Conservation (phyloP, 2,888 invertebrate species). For the Hartigia nigra region DNA sequence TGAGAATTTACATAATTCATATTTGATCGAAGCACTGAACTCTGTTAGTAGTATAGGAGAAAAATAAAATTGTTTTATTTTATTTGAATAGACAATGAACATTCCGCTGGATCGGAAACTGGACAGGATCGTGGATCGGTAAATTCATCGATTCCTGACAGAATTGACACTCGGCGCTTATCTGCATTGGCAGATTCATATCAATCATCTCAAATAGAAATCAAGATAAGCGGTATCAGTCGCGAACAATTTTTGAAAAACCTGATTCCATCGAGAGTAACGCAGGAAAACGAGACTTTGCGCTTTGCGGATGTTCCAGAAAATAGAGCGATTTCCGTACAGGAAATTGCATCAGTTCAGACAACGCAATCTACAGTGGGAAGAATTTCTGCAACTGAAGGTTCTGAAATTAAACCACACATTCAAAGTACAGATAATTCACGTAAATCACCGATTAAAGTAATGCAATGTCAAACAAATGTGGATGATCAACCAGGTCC, state of each 20-base stretch:
- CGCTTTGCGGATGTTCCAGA: neutral
- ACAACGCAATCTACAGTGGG: neutral
- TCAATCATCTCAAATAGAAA: neutral
- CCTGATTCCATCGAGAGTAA: neutral
- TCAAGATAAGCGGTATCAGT: neutral
- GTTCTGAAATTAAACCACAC: neutral
- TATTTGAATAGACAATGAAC: neutral
- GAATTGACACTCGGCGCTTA: neutral
- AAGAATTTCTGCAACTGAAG: neutral
- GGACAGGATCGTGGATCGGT: neutral
- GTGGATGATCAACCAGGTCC: neutral
- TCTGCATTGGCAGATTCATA: neutral
- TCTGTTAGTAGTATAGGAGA: neutral
- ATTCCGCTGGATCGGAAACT: neutral
- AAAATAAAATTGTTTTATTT: neutral
- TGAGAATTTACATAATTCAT: neutral
- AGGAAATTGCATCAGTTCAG: neutral
- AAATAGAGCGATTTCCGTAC: neutral
- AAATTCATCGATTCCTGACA: neutral
- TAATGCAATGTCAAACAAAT: neutral
- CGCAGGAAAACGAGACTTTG: neutral
- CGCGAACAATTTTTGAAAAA: neutral
- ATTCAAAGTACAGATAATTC: neutral
- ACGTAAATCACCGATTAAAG: neutral
- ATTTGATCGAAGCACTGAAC: neutral